Evolutionary conservation across 2,888 invertebrate species (phyloP), one percentile per base, ranked within the genome.

Genomic region (Andrena bucephala): DNA sequence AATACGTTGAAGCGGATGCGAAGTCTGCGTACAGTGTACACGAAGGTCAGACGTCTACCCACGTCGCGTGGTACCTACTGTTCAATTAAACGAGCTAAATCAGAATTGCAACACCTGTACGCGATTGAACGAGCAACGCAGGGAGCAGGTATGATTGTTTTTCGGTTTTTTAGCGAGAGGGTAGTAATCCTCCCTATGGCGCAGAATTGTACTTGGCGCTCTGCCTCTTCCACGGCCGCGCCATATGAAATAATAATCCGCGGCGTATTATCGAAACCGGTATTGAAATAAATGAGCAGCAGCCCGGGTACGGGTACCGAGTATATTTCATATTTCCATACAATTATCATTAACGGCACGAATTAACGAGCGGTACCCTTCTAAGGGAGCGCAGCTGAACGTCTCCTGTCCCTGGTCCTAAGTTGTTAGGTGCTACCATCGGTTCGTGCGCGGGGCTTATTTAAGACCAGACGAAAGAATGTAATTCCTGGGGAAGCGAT

Each of bases 271-370:
- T 86, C 84, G 75, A 76, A 83, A 89, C 84, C 85, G 81, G 87
- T 89, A 90, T 87, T 84, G 87, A 85, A 87, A 90, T 84, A 77
- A 89, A 85, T 79, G 85, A 77, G 52, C 77, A 57, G 62, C 78
- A 68, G 63, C 60, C 70, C 48, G 13, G 48, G 57, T 24, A 42
- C 65, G 63, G 50, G 13, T 73, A 52, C 68, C 62, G 20, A 62
- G 27, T 78, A 74, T 84, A 84, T 80, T 87, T 90, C 84, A 83
- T 86, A 90, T 87, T 87, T 88, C 87, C 87, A 89, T 87, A 88
- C 85, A 88, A 89, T 90, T 88, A 90, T 90, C 89, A 86, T 90
- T 87, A 88, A 84, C 67, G 83, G 68, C 65, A 65, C 81, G 75
- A 85, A 87, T 87, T 86, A 86, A 89, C 83, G 86, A 85, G 80